A percentile compares a stretch with the other conserved stretches of the same genome.
Evolutionary conservation across 2,888 invertebrate species (phyloP).

Genomic region (Melanophora roralis): DNA sequence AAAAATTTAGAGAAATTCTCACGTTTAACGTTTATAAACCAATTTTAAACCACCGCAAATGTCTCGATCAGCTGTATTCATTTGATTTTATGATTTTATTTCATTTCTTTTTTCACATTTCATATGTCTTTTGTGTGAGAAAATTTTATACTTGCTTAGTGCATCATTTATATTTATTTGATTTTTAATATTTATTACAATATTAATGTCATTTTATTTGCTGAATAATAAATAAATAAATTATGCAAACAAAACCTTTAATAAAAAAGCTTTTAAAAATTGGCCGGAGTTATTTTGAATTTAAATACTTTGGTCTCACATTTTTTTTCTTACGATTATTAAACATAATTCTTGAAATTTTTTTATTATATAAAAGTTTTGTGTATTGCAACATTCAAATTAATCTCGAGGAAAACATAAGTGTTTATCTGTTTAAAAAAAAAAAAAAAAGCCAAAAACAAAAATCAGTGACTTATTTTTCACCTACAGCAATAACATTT

Average conservation of each 20-base stretch:
- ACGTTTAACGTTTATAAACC: slow-evolving; percentile 41
- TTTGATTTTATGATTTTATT: slow-evolving; percentile 26
- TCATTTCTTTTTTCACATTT: not conserved
- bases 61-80: slow-evolving; percentile 30
- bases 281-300: too few species aligned
- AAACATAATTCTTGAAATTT: not conserved
- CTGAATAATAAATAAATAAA: slow-evolving; percentile 40
- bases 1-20: slow-evolving; percentile 47
- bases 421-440: slow-evolving; percentile 32
- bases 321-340: not conserved
- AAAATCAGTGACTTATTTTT: slow-evolving; percentile 53
- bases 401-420: too few species aligned
- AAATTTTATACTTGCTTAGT: slow-evolving; percentile 45
- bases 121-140: slow-evolving; percentile 41
- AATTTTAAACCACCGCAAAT: slow-evolving; percentile 20
- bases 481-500: slow-evolving; percentile 52
- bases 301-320: too few species aligned
- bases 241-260: slow-evolving; percentile 36
- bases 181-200: slow-evolving; percentile 21
- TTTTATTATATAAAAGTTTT: too few species aligned
- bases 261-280: not conserved
- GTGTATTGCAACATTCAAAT: slow-evolving; percentile 50
- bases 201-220: slow-evolving; percentile 18
- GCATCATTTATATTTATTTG: slow-evolving; percentile 49
- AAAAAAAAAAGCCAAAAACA: not conserved